Evolutionary conservation across 2,797 vertebrate genomes (phyloP), one percentile per base, ranked within the genome.

Genomic region (Halcyon badia): DNA sequence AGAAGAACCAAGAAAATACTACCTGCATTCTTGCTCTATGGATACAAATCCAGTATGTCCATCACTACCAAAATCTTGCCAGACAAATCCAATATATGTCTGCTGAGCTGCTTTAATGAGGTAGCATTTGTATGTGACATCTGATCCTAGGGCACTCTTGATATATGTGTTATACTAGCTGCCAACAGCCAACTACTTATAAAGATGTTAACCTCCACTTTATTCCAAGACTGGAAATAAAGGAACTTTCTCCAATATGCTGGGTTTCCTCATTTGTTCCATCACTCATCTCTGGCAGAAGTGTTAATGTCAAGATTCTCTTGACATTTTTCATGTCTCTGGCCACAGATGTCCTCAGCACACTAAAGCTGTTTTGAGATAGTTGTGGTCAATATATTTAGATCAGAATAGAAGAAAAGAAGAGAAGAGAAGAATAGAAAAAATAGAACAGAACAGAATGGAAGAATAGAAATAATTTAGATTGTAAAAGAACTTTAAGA

Each of bases 221-320:
- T 90, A 73, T 73, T 92, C 49, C 18, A 68, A 84, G 24, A 6
- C 51, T 77, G 78, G 68, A 95, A 85, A 69, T 17, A 84, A 84
- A 79, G n/a, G 4, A 76, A 60, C 14, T 86, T 17, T 6, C 3
- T 90, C 44, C 22, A 44, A 0, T 41, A 52, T 25, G 46, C 31
- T 33, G 51, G 22, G 25, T 41, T 79, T 87, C 60, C 51, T 95
- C 56, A 62, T 64, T 87, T 80, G 64, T 80, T 97, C 91, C 80
- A 83, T 84, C 51, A 42, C n/a, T 77, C 28, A 77, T 21, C 42
- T 79, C 56, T 68, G 60, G 42, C 51, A 94, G 39, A 77, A 89
- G 2, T 22, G 46, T 33, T 72, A 65, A 37, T 26, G 21, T 83
- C 76, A 94, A 70, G 82, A 54, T 12, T 41, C 10, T 33, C 25